Percentiles rank a stretch among this genome's conserved stretches.
Conservation (phyloP, 2,113 vertebrate genomes). For the Isichthys henryi region DNA sequence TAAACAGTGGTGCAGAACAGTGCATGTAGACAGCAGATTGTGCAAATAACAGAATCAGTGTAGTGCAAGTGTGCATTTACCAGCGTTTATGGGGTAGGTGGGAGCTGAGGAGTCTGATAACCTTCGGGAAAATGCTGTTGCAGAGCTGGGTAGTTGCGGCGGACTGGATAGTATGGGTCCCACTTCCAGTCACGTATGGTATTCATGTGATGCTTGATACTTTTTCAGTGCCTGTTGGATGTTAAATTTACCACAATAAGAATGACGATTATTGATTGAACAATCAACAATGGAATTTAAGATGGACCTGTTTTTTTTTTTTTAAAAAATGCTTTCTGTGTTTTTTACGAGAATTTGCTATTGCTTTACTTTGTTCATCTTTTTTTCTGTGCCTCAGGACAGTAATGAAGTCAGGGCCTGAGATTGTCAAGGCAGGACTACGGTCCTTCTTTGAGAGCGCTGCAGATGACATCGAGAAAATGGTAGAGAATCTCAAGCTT, state of each 20-base stretch:
- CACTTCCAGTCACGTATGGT: not conserved
- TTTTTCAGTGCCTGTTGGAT: not conserved
- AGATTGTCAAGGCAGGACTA: conserved; percentile 92
- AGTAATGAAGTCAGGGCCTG: conserved; percentile 90
- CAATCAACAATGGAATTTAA: not conserved
- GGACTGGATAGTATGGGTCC: not conserved
- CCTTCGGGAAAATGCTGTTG: not conserved
- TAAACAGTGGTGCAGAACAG: not conserved
- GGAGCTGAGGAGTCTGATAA: not conserved
- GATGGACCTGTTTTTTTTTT: not conserved
- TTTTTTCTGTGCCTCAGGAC: conserved; percentile 57
- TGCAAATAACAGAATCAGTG: not conserved
- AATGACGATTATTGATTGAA: not conserved
- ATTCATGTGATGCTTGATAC: not conserved
- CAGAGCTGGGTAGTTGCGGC: not conserved
- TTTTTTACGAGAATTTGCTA: not conserved
- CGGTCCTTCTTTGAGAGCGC: conserved; percentile 86
- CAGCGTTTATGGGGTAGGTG: not conserved
- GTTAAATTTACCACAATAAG: not conserved
- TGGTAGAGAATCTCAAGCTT: conserved; percentile 86
- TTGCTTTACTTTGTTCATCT: not conserved
- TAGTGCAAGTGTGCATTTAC: not conserved
- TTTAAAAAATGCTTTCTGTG: not conserved
- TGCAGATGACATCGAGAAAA: conserved; percentile 89
- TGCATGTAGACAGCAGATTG: not conserved